Conservation (phyloP, 2,797 vertebrate genomes). For the Esox lucius region DNA sequence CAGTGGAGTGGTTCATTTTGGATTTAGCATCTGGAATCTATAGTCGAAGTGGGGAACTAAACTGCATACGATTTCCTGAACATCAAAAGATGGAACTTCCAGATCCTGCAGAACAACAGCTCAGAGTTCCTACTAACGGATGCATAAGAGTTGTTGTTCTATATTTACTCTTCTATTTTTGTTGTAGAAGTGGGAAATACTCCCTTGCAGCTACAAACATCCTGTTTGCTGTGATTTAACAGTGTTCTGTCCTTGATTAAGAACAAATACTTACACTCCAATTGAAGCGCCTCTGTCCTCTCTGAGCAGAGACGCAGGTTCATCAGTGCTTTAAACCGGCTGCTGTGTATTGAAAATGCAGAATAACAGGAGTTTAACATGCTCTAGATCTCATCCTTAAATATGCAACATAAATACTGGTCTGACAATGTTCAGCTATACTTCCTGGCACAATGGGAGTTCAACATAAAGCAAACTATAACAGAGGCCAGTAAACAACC, state of each 20-base stretch:
- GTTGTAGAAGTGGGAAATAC: constrained; percentile 35
- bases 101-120: not conserved
- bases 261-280: constrained; percentile 50
- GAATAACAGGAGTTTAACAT: not conserved
- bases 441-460: constrained; percentile 3
- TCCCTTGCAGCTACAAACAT: constrained; percentile 34
- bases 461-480: not conserved
- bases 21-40: not conserved
- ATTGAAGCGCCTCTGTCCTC: not conserved
- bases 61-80: not conserved
- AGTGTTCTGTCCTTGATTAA: constrained; percentile 53
- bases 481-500: not conserved
- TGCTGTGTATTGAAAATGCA: not conserved
- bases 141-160: constrained; percentile 12
- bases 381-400: constrained; percentile 5
- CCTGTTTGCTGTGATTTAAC: constrained; percentile 50
- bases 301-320: not conserved
- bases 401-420: not conserved
- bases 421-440: not conserved
- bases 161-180: constrained; percentile 35
- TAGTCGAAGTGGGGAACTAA: not conserved
- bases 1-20: no score
- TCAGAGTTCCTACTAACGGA: not conserved
- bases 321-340: not conserved
- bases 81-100: not conserved